Base-by-base conservation (phyloP, 2,797 vertebrate genomes). In the Hippopotamyrus pictus region DNA sequence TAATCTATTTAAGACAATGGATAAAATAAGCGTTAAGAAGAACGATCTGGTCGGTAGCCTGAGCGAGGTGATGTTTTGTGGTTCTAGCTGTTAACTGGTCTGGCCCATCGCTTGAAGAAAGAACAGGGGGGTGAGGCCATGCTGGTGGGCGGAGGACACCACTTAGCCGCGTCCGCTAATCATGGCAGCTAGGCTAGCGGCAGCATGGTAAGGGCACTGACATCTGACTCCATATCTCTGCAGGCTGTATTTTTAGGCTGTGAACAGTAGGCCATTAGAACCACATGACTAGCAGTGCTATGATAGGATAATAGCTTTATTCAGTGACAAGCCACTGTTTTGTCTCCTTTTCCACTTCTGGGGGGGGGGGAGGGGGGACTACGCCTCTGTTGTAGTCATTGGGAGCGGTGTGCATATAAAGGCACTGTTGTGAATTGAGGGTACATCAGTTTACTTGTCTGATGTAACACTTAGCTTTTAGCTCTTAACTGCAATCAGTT, bases 401-500 rank as follows among this genome's bases (percentile, higher is more conserved):
- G 90, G 89, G 85, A 33, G 91, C 89, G 91, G 88, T 65, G 88
- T 73, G 89, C 57, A 59, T 62, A 69, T 48, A 46, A 86, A 25
- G 92, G 91, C 88, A 90, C 89, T 90, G 92, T 92, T 90, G 91
- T 91, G 88, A 92, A 92, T 90, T 90, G 90, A 90, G 91, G 91
- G 92, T 92, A 91, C 91, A 93, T 92, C 92, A 90, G 92, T 93
- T 93, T 91, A 91, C 89, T 90, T 91, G 92, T 94, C 92, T 92
- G 93, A 92, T 94, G 93, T 94, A 91, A 94, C 93, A 92, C 92
- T 93, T 93, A 94, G 93, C 94, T 93, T 93, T 93, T 93, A 94
- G 93, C 89, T 94, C 93, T 94, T 94, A 93, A 93, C 93, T 94
- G 94, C 93, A 93, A 94, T 95, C 91, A 92, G 89, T 90, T 90